Evolutionary conservation across 2,888 invertebrate genomes (phyloP).

Genomic region (Caenorhabditis afra): DNA sequence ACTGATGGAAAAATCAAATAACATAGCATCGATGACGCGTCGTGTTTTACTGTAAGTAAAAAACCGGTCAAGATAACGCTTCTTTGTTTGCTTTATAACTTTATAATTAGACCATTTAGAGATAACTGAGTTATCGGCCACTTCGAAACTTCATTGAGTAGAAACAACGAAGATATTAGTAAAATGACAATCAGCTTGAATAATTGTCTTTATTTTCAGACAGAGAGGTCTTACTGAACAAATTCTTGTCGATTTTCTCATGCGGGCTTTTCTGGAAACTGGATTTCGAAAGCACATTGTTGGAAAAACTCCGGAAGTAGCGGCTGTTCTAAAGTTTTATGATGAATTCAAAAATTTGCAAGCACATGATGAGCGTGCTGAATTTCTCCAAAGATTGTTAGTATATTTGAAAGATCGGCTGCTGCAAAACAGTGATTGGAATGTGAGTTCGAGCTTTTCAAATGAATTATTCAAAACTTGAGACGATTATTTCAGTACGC

Average conservation of each 20-base stretch:
- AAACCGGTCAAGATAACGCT: neutral
- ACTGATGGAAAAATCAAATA: conserved; percentile 47
- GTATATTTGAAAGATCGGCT: conserved; percentile 28
- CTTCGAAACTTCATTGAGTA: too few relatives aligned
- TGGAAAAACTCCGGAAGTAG: conserved; percentile 40
- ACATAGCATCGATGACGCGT: conserved; percentile 43
- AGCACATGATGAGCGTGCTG: conserved; percentile 47
- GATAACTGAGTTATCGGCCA: too few relatives aligned
- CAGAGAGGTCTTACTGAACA: conserved; percentile 42
- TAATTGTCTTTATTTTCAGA: conserved; percentile 32
- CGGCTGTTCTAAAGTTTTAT: conserved; percentile 48
- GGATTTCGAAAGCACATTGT: conserved; percentile 27
- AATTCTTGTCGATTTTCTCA: conserved; percentile 43
- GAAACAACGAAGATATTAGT: too few relatives aligned
- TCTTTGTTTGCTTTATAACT: too few relatives aligned
- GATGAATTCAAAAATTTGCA: conserved; percentile 42
- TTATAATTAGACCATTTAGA: too few relatives aligned
- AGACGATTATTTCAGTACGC: conserved; percentile 39
- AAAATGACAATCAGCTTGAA: too few relatives aligned
- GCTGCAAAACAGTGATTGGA: conserved; percentile 47
- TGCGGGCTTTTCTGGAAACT: conserved; percentile 46
- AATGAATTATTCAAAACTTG: too few relatives aligned
- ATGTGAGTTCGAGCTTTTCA: conserved; percentile 8
- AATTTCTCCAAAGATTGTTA: conserved; percentile 44
- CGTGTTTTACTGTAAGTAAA: conserved; percentile 30